Evolutionary conservation across 1,140 invertebrate species (phyloP), one percentile per base, ranked within the genome.

Genomic region (Meloidogyne floridensis): DNA sequence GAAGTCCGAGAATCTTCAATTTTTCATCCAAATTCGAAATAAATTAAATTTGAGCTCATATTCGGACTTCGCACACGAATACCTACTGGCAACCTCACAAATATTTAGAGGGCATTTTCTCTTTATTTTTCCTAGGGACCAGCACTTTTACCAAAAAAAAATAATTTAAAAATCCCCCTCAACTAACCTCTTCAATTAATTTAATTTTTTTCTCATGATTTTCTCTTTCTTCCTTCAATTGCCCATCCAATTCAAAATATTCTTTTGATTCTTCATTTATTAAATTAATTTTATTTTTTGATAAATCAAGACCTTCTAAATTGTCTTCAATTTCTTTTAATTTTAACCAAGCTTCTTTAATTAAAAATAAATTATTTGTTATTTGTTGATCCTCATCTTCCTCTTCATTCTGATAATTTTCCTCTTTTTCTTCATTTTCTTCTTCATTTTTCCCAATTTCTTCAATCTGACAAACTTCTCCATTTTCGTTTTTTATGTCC

Each of bases 231-330:
- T 65, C 59, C n/a, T 5, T 65, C 6, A 65, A n/a, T 65, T 65
- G 59, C 5, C n/a, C n/a, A 65, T 65, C 59, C 59, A 65, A 65
- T 18, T 65, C n/a, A n/a, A 65, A 65, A 47, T 47, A 47, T 11
- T 65, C 59, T 65, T 65, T n/a, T n/a, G 59, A 65, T n/a, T 65
- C 59, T 65, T 65, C 59, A 65, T n/a, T 65, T n/a, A n/a, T 65
- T 18, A n/a, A 15, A n/a, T 65, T 15, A 65, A 65, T 8, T n/a
- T 18, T 65, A 65, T n/a, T n/a, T 18, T 65, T 65, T 18, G n/a
- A 65, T n/a, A n/a, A 65, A 65, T 65, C 59, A n/a, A 65, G 15
- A n/a, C n/a, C 6, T n/a, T 65, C 59, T 65, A 65, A 65, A 65
- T 15, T 7, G n/a, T 65, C 59, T 8, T 65, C 59, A 65, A 65